Base-by-base conservation (phyloP, 2,113 vertebrate genomes). In the Peromyscus maniculatus region DNA sequence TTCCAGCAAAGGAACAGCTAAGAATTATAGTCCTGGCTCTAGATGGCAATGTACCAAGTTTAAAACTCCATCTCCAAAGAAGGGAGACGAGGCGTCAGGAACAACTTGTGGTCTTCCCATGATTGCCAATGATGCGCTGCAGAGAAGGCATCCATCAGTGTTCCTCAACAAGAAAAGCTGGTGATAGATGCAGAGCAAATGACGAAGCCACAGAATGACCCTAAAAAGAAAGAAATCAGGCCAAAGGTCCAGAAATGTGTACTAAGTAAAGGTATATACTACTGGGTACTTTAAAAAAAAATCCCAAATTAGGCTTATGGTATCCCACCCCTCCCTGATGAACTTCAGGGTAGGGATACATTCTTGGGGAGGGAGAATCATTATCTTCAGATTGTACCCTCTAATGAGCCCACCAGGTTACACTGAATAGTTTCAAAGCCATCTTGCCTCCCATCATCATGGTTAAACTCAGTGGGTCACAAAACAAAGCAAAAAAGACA, bases 1-100 rank as follows among this genome's bases (percentile, higher is more conserved):
- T 46, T 43, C 64, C 39, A 87, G 36, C 46, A 93, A n/a, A 86
- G 77, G 46, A 72, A 49, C 82, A 91, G 52, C 69, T 93, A 66
- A 80, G 62, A 87, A 91, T 78, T 22, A 22, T 0, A 31, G 33
- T 55, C 22, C 15, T 91, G 52, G n/a, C 26, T 72, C 87, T 49
- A 39, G 36, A 24, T 21, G 24, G 46, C 59, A 69, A 39, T 1
- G 7, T 36, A 43, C 3, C 39, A 67, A 17, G 17, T 62, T 94
- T 77, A 88, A 92, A 92, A 92, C 93, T 64, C 55, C 52, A 39
- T 62, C 74, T 74, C 66, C 79, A 82, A 62, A 83, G 59, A 91
- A 91, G 28, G 31, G 52, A 89, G 33, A 87, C 39, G 11, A 83
- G n/a, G 84, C 69, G 33, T 55, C 64, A 82, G 19, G 49, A 86